phyloP scores from a whole-genome alignment of 23 tunicate genomes.

The Diplosoma virens region DNA sequence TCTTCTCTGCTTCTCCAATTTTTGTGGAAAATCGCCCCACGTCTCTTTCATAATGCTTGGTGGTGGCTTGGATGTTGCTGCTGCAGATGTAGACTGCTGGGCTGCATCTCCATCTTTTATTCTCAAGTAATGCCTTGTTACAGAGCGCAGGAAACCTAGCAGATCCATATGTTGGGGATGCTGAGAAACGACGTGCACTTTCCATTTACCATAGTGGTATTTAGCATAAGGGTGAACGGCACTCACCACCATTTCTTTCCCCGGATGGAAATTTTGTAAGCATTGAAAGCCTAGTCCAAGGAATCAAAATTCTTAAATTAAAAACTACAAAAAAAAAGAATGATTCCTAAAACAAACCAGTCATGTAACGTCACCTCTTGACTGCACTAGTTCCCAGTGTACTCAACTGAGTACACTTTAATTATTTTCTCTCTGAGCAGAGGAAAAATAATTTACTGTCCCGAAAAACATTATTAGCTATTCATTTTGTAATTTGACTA shows the following conservation, averaged over 20 bases:
- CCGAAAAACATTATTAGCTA: too few species aligned
- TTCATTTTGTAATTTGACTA: too few species aligned
- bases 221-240: neutral
- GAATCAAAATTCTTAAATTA: too few species aligned
- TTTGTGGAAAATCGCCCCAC: neutral
- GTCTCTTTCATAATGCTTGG: neutral
- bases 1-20: neutral
- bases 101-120: neutral
- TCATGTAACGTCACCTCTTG: too few species aligned
- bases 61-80: neutral
- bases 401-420: too few species aligned
- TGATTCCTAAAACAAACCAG: too few species aligned
- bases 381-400: too few species aligned
- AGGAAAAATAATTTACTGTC: too few species aligned
- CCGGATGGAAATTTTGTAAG: neutral
- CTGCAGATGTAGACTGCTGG: neutral
- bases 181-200: neutral
- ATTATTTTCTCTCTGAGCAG: too few species aligned
- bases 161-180: neutral
- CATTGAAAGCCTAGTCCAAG: neutral
- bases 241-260: conserved; percentile 10
- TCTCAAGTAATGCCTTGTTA: neutral
- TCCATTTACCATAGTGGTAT: neutral
- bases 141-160: neutral
- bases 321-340: too few species aligned